phyloP scores from a whole-genome alignment of 2,797 vertebrate genomes.

The Champsocephalus gunnari region DNA sequence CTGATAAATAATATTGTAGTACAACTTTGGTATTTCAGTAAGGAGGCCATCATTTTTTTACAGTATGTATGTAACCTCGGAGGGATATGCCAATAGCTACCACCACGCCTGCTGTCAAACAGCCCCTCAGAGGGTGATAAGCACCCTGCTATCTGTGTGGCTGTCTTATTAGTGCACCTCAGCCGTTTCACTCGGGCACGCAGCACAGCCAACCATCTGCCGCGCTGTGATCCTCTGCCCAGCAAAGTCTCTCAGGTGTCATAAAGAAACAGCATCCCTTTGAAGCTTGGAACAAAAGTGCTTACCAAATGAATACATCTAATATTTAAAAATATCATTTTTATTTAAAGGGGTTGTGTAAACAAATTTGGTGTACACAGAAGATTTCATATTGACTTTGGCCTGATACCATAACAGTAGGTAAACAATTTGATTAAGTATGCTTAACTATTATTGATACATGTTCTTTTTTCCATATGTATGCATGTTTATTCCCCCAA shows the following conservation, averaged over 20 bases:
- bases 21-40: constrained; percentile 30
- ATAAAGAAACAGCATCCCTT: constrained; percentile 66
- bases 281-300: constrained; percentile 81
- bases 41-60: constrained; percentile 46
- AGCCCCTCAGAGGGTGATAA: constrained; percentile 94
- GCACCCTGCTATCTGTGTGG: constrained; percentile 92
- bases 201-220: constrained; percentile 96
- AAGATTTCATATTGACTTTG: constrained; percentile 24
- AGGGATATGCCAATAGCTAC: constrained; percentile 50
- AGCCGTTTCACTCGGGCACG: constrained; percentile 94
- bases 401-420: constrained; percentile 11
- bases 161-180: constrained; percentile 95
- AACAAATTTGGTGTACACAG: background rate
- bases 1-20: constrained; percentile 14
- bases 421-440: constrained; percentile 17
- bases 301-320: constrained; percentile 77
- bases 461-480: background rate
- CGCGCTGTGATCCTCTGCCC: constrained; percentile 87
- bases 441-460: background rate
- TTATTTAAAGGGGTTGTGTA: constrained; percentile 27
- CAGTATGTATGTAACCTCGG: constrained; percentile 67
- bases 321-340: constrained; percentile 26
- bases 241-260: constrained; percentile 84
- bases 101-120: constrained; percentile 87
- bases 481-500: background rate